Base-by-base conservation (phyloP, 2,113 vertebrate species). In the Poeciliopsis prolifica region DNA sequence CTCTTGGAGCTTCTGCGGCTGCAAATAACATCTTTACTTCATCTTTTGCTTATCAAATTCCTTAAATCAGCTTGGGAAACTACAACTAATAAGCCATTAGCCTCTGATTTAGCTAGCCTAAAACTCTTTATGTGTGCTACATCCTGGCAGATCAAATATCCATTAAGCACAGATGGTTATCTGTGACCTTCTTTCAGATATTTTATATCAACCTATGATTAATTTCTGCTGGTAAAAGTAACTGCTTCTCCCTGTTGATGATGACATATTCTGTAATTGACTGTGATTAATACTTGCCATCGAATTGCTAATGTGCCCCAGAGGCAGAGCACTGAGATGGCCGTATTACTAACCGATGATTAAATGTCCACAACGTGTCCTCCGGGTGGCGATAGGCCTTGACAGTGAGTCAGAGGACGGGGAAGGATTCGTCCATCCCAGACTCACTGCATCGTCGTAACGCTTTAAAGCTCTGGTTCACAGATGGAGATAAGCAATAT, bases 211-310 rank as follows among this genome's bases (percentile, higher is more conserved):
- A 72, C 74, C 42, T 69, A 65, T 82, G 81, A 86, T 81, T 80
- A 28, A 86, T 75, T 80, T 65, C 75, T 15, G 35, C 85, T 82
- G 77, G 81, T 86, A 71, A 83, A 77, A 72, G 70, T 71, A 78
- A 80, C 75, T 79, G 40, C 81, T 61, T n/a, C 67, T 65, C 67
- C 68, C 30, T 65, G 78, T 80, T 77, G 83, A 90, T 71, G 77
- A 81, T 79, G 84, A 86, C 87, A 84, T 81, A 77, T 84, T 74
- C 78, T 62, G 68, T 86, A 90, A 91, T 90, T 83, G 86, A 88
- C 78, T 80, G 77, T 89, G 87, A 91, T 87, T 87, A 88, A 91
- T 91, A 72, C 81, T 79, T 78, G 66, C 86, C 65, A 63, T 51
- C 68, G 75, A 90, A 87, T 90, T 74, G 83, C 79, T 89, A 86